phyloP scores from a whole-genome alignment of 2,888 invertebrate genomes.

The Clusia tigrina region DNA sequence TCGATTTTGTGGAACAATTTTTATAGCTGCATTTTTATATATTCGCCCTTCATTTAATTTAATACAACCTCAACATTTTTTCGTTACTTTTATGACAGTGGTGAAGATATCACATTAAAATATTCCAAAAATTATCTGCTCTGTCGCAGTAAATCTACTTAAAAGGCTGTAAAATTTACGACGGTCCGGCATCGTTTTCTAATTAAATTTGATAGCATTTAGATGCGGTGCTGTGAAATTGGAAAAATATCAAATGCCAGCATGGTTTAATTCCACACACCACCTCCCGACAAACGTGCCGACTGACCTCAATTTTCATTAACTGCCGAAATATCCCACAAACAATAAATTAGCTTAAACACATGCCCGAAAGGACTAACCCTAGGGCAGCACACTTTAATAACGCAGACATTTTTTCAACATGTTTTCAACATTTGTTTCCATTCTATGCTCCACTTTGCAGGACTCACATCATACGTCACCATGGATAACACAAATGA shows the following conservation, averaged over 20 bases:
- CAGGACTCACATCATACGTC: slow-evolving; percentile 23
- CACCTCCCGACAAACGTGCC: background rate
- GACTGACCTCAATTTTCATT: background rate
- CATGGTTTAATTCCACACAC: background rate
- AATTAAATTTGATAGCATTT: background rate
- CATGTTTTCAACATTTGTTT: background rate
- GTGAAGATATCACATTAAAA: too few species aligned
- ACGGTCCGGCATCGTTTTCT: background rate
- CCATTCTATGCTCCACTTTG: background rate
- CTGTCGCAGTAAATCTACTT: too few species aligned
- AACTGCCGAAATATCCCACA: background rate
- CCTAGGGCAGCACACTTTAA: background rate
- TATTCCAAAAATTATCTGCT: too few species aligned
- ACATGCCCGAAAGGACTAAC: background rate
- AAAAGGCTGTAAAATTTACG: background rate
- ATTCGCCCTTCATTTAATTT: too few species aligned
- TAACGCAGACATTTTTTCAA: background rate
- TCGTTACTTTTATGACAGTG: too few species aligned
- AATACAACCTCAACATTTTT: too few species aligned
- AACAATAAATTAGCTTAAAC: background rate
- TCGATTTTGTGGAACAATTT: too few species aligned
- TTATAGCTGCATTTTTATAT: too few species aligned
- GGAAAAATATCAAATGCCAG: background rate
- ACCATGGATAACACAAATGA: slow-evolving; percentile 43
- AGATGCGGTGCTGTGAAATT: background rate